These are phyloP conservation scores for pig (Sus scrofa) DNA, from an alignment of 2,113 vertebrate genomes.

Conservation along the genomic window T2T-Sscrofa CM000812.6:187932501-187933000, in stretches of 20 bases:
- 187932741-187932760: background rate
- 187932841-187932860: background rate
- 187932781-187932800: background rate
- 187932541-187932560: no score
- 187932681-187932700: no score
- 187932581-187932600: no score
- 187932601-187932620: no score
- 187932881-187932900: background rate
- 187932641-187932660: no score
- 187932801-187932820: background rate
- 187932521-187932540: no score
- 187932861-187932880: background rate
- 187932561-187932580: no score
- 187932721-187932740: no score
- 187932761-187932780: background rate
- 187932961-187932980: background rate
- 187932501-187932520: no score
- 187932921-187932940: background rate
- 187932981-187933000: background rate
- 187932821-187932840: background rate
- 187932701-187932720: no score
- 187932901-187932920: background rate
- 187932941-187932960: background rate
- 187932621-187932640: no score
- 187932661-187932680: no score